These are phyloP conservation scores for Whitmania pigra DNA, from an alignment of 1,140 invertebrate species.

Conservation along the genomic window DNA sequence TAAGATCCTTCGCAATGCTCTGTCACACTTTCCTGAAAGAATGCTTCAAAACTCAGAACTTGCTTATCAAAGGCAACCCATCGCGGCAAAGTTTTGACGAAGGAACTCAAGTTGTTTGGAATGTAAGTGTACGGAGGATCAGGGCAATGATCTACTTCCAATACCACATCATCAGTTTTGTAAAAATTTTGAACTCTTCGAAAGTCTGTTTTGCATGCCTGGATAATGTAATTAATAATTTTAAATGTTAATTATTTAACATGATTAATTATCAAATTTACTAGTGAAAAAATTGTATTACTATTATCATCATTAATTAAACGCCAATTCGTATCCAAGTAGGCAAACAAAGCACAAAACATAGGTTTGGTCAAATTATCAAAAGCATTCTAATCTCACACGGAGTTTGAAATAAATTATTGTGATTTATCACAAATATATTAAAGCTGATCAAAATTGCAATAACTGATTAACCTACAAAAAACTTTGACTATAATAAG, in stretches of 20 bases:
- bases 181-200: conserved; percentile 44
- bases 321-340: no score
- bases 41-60: conserved; percentile 38
- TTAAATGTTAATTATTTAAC: not conserved
- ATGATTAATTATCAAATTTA: no score
- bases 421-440: no score
- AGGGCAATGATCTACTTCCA: conserved; percentile 40
- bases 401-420: no score
- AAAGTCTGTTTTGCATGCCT: conserved; percentile 42
- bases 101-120: conserved; percentile 34
- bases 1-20: conserved; percentile 42
- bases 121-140: conserved; percentile 35
- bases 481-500: no score
- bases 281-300: no score
- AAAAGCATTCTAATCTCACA: no score
- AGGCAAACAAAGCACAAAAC: no score
- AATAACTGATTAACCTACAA: no score
- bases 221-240: conserved; percentile 21
- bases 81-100: conserved; percentile 54
- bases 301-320: no score
- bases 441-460: no score
- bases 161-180: conserved; percentile 35
- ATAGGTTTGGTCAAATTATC: no score
- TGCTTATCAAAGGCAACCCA: conserved; percentile 78
- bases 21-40: conserved; percentile 41